Evolutionary conservation across 1,140 invertebrate genomes (phyloP).

Genomic region (Pogonomyrmex californicus): DNA sequence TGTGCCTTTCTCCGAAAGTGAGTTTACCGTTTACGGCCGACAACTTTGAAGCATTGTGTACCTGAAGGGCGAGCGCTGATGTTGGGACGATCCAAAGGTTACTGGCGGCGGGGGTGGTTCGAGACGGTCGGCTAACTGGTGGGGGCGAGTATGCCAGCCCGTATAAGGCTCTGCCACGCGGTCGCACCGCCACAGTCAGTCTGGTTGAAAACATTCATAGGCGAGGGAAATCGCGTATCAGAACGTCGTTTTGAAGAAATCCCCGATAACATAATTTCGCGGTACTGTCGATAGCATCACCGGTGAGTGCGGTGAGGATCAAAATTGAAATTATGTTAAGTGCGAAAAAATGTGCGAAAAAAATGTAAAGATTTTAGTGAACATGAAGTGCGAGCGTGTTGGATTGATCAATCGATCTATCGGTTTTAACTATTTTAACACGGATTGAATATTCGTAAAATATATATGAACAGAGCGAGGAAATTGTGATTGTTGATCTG

Average conservation of each 20-base stretch:
- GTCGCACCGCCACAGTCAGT: constrained; percentile 78
- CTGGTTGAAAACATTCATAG: constrained; percentile 79
- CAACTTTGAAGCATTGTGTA: constrained; percentile 1
- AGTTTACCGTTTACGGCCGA: constrained; percentile 17
- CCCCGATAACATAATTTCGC: neutral
- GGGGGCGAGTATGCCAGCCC: constrained; percentile 80
- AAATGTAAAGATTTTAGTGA: neutral
- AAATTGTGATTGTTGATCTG: neutral
- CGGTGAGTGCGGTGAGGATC: neutral
- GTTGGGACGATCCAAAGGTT: constrained; percentile 31
- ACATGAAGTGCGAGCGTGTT: neutral
- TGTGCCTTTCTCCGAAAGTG: neutral
- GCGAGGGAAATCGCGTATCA: constrained; percentile 2
- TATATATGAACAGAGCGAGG: neutral
- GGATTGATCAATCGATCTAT: neutral
- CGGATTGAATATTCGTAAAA: neutral
- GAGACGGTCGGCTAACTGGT: constrained; percentile 59
- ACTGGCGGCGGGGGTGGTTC: constrained; percentile 22
- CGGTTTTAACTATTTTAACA: neutral
- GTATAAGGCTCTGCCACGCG: constrained; percentile 83
- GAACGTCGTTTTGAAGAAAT: neutral
- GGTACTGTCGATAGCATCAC: neutral
- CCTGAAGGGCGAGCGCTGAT: neutral
- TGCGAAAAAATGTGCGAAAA: neutral
- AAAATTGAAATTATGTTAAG: neutral